Evolutionary conservation across 2,888 invertebrate species (phyloP).

Genomic region (Apomyelois bistriatella): DNA sequence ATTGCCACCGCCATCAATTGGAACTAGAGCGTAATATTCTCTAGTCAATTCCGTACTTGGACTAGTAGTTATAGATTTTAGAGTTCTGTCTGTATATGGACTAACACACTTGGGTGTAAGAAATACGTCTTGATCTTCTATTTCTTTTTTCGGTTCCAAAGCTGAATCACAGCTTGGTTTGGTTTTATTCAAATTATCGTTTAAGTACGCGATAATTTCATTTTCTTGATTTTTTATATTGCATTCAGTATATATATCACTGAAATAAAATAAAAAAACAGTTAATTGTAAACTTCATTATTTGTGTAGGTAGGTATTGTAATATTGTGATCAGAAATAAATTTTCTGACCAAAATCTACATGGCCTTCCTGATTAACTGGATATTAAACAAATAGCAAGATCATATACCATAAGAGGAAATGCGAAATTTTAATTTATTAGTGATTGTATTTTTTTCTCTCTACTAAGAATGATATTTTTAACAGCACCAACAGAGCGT

Average conservation of each 20-base stretch:
- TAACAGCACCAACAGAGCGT: no score
- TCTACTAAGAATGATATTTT: no score
- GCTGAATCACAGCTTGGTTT: slow-evolving; percentile 32
- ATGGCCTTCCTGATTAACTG: no score
- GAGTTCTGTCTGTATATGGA: slow-evolving; percentile 52
- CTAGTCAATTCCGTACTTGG: slow-evolving; percentile 63
- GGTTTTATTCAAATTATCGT: slow-evolving; percentile 42
- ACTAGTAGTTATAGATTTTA: slow-evolving; percentile 52
- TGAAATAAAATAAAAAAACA: slow-evolving; percentile 37
- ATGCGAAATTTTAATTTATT: no score
- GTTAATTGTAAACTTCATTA: neutral
- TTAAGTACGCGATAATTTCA: slow-evolving; percentile 65
- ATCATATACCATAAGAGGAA: no score
- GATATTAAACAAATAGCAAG: no score
- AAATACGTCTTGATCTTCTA: slow-evolving; percentile 63
- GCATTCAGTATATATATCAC: slow-evolving; percentile 75
- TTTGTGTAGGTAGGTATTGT: neutral
- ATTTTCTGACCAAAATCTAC: no score
- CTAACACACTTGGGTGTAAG: slow-evolving; percentile 67
- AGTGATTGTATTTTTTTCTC: no score
- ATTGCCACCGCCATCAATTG: slow-evolving; percentile 48
- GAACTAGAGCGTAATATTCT: slow-evolving; percentile 64
- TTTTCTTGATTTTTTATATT: slow-evolving; percentile 69
- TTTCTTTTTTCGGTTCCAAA: slow-evolving; percentile 41
- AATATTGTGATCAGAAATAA: no score